These are phyloP conservation scores for Magallana nippona DNA, from an alignment of 2,888 invertebrate species.

Conservation along the genomic window DNA sequence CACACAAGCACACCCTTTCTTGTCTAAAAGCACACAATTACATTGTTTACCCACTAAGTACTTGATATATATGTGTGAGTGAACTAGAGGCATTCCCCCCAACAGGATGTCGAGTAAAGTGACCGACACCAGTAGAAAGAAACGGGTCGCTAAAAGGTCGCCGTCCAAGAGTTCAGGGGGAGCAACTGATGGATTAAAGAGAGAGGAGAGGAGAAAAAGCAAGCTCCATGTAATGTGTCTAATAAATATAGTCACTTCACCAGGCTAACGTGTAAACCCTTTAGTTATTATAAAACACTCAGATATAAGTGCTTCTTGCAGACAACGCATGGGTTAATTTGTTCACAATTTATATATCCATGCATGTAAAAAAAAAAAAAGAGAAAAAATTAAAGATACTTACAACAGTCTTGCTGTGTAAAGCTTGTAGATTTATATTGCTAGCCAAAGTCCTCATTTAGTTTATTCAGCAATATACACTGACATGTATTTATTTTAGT, in stretches of 20 bases:
- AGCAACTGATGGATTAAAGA: conserved; percentile 8
- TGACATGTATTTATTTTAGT: no score
- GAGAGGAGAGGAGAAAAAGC: neutral
- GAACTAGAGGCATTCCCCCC: neutral
- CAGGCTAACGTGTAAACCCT: neutral
- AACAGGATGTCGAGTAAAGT: conserved; percentile 21
- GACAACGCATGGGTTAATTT: neutral
- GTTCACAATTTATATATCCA: neutral
- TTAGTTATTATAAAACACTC: neutral
- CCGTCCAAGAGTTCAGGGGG: conserved; percentile 9
- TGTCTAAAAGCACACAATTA: conserved; percentile 18
- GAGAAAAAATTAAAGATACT: no score
- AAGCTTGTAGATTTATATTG: neutral
- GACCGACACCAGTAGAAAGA: neutral
- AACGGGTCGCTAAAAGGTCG: neutral
- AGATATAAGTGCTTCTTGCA: neutral
- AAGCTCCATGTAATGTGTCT: neutral
- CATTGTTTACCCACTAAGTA: conserved; percentile 9
- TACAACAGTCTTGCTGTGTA: neutral
- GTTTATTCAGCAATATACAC: neutral
- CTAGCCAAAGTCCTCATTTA: neutral
- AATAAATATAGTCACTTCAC: no score
- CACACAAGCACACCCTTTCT: neutral
- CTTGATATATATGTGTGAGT: conserved; percentile 13
- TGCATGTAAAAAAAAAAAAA: neutral